Evolutionary conservation across 64 coral and sea anemone species (phyloP).

Genomic region (Dendrophyllia cribrosa): DNA sequence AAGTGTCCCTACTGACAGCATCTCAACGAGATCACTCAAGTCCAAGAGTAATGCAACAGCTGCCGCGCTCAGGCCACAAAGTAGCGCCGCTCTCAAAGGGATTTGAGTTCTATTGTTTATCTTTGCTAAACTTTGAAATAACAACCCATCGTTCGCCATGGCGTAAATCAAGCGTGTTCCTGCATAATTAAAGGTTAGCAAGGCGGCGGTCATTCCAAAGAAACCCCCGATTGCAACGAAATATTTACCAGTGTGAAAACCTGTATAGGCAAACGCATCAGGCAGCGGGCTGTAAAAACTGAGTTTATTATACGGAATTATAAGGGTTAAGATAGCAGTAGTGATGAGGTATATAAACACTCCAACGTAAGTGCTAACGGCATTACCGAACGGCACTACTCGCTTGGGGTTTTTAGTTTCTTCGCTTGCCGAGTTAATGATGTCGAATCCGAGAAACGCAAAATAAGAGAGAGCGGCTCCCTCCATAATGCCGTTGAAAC

Average conservation of each 20-base stretch:
- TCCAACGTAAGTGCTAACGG: slow-evolving; percentile 83
- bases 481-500: slow-evolving; percentile 70
- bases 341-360: slow-evolving; percentile 78
- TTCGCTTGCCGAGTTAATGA: slow-evolving; percentile 85
- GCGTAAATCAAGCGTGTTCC: slow-evolving; percentile 84
- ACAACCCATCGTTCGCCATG: slow-evolving; percentile 87
- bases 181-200: slow-evolving; percentile 71
- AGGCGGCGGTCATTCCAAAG: slow-evolving; percentile 80
- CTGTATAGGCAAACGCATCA: slow-evolving; percentile 63
- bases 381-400: slow-evolving; percentile 63
- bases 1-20: slow-evolving; percentile 92
- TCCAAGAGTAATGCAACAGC: slow-evolving; percentile 64
- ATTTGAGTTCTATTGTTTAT: slow-evolving; percentile 45
- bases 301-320: slow-evolving; percentile 90
- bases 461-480: slow-evolving; percentile 85
- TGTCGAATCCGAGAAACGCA: slow-evolving; percentile 90
- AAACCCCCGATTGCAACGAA: slow-evolving; percentile 85
- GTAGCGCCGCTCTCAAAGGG: slow-evolving; percentile 36
- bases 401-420: slow-evolving; percentile 71
- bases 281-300: slow-evolving; percentile 60
- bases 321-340: slow-evolving; percentile 76
- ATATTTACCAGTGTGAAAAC: slow-evolving; percentile 79
- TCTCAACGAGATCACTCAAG: slow-evolving; percentile 71
- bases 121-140: slow-evolving; percentile 71
- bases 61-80: slow-evolving; percentile 68